Conservation (phyloP, 2,797 vertebrate genomes). For the Tapera naevia region DNA sequence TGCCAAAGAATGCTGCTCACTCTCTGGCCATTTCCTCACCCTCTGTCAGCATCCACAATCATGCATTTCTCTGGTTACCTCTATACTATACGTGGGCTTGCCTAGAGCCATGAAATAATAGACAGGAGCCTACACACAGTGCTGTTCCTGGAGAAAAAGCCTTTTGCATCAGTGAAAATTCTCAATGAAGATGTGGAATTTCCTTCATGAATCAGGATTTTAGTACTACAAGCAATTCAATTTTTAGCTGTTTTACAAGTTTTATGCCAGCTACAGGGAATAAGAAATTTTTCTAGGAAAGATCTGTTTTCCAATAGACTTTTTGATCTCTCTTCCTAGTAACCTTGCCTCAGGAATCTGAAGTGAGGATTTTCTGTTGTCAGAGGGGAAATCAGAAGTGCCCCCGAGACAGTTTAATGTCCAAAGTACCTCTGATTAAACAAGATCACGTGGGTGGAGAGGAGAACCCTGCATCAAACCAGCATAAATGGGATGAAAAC, state of each 20-base stretch:
- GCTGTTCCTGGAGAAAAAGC: neutral
- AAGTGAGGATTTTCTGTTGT: neutral
- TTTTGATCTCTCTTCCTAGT: neutral
- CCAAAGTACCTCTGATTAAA: neutral
- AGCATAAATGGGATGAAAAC: neutral
- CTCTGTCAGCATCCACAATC: neutral
- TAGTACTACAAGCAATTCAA: neutral
- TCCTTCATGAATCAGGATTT: neutral
- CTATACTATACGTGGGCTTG: rapidly evolving
- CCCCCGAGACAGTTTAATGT: neutral
- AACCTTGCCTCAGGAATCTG: neutral
- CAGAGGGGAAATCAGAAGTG: neutral
- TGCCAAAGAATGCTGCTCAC: neutral
- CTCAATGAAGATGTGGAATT: neutral
- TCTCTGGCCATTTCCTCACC: neutral
- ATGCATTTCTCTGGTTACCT: neutral
- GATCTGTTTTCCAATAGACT: neutral
- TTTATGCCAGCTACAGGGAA: neutral
- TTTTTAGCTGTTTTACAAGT: neutral
- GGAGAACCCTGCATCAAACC: neutral
- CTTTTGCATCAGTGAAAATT: neutral
- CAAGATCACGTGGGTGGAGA: neutral
- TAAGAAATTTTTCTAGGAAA: neutral
- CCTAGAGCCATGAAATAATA: neutral
- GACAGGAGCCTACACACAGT: neutral